phyloP scores from a whole-genome alignment of 53 echinoderm and acorn worm species.

The Crossaster papposus region DNA sequence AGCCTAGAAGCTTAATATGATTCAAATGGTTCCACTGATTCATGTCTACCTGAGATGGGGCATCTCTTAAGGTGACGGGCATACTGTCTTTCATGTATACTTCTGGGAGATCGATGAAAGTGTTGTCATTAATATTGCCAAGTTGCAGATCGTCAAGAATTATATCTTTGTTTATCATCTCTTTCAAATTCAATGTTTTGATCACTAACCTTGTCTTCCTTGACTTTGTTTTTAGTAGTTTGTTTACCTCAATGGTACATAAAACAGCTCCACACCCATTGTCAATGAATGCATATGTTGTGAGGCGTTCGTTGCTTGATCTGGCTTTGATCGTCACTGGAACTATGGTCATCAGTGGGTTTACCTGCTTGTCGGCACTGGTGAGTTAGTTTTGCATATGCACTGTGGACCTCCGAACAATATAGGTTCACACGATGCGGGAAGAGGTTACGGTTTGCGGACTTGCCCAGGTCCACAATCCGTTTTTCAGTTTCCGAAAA shows the following conservation, averaged over 20 bases:
- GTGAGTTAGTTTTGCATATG: too few species aligned
- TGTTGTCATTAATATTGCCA: too few species aligned
- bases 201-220: too few species aligned
- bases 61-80: conserved; percentile 56
- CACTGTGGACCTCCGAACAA: too few species aligned
- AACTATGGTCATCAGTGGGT: conserved; percentile 40
- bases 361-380: neutral
- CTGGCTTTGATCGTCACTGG: conserved; percentile 48
- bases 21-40: conserved; percentile 55
- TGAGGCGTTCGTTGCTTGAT: conserved; percentile 39
- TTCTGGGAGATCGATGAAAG: conserved; percentile 59
- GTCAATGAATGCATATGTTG: too few species aligned
- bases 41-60: conserved; percentile 58
- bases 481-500: too few species aligned
- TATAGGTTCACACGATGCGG: too few species aligned
- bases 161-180: too few species aligned
- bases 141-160: conserved; percentile 59
- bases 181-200: too few species aligned
- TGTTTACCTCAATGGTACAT: conserved; percentile 16
- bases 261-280: too few species aligned
- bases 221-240: conserved; percentile 20
- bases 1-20: conserved; percentile 16
- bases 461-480: too few species aligned
- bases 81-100: conserved; percentile 68
- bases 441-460: too few species aligned